Evolutionary conservation across 2,113 vertebrate species (phyloP).

Genomic region (Aspidoscelis tigris): DNA sequence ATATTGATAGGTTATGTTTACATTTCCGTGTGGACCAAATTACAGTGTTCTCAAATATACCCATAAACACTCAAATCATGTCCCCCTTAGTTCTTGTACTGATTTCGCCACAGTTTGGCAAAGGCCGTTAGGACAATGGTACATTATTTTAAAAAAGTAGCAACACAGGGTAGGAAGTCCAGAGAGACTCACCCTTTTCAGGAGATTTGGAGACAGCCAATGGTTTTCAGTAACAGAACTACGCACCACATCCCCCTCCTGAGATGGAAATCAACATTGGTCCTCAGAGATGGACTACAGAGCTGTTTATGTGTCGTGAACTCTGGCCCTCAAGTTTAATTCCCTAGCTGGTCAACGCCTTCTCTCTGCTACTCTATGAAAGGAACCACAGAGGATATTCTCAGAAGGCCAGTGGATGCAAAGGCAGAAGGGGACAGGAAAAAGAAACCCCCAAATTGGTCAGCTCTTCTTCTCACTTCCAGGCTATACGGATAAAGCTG

Average conservation of each 20-base stretch:
- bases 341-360: neutral
- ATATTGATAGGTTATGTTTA: no score
- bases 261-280: neutral
- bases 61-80: neutral
- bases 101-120: neutral
- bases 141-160: neutral
- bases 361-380: neutral
- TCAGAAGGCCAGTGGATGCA: neutral
- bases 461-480: neutral
- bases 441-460: neutral
- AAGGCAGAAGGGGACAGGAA: neutral
- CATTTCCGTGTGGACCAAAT: neutral
- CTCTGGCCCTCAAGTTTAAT: neutral
- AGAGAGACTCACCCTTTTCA: neutral
- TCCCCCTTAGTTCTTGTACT: neutral
- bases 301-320: neutral
- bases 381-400: slow-evolving; percentile 6
- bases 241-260: neutral
- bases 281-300: neutral
- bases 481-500: neutral
- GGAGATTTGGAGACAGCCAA: neutral
- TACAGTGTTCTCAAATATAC: no score
- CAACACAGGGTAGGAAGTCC: no score
- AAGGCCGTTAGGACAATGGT: neutral
- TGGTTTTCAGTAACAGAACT: neutral